phyloP scores from a whole-genome alignment of 2,797 vertebrate species.

The Cheirogaleus major region DNA sequence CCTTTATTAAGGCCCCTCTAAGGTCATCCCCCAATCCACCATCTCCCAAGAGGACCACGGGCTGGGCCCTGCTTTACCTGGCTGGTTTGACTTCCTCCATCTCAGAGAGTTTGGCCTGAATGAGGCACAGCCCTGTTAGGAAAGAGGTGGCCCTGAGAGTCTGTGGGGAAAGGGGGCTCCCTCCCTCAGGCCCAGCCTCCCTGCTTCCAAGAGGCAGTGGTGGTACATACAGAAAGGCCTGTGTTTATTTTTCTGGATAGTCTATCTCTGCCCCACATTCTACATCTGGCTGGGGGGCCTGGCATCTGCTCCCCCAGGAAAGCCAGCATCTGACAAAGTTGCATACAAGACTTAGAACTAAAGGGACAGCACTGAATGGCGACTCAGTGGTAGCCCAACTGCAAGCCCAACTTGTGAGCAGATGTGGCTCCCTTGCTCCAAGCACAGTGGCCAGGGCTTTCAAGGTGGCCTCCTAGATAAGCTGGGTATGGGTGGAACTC shows the following conservation, averaged over 20 bases:
- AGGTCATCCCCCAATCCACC: accelerated
- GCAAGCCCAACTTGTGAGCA: neutral
- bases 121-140: constrained; percentile 92
- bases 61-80: constrained; percentile 85
- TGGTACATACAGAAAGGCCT: neutral
- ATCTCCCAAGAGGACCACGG: neutral
- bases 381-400: neutral
- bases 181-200: neutral
- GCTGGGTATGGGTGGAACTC: neutral
- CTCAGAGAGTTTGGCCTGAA: constrained; percentile 94
- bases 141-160: neutral
- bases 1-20: neutral
- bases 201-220: neutral
- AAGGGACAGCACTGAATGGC: neutral
- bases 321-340: neutral
- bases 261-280: accelerated
- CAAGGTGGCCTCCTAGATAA: neutral
- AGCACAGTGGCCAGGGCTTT: neutral
- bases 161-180: neutral
- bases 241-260: neutral
- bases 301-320: neutral
- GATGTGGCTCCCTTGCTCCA: neutral
- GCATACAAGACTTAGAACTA: accelerated
- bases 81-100: constrained; percentile 90
- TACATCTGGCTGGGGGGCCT: neutral